Conservation (phyloP, 2,113 vertebrate genomes). For the Suncus etruscus region DNA sequence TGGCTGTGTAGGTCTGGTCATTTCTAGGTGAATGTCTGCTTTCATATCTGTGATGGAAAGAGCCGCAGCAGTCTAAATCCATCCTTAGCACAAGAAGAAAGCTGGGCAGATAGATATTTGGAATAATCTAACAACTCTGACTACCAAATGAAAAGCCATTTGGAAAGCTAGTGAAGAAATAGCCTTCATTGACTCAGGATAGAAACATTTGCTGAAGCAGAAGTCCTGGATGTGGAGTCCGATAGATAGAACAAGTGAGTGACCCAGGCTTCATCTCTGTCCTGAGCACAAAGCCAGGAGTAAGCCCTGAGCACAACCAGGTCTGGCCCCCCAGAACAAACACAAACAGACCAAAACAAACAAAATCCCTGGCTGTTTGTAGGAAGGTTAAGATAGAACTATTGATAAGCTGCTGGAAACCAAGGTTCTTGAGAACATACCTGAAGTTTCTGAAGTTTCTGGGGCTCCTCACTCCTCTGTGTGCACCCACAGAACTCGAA, state of each 20-base stretch:
- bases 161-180: background rate
- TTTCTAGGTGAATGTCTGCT: slow-evolving; percentile 1
- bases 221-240: too few relatives aligned
- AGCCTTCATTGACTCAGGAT: background rate
- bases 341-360: too few relatives aligned
- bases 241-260: too few relatives aligned
- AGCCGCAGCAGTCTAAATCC: background rate
- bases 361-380: background rate
- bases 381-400: background rate
- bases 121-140: slow-evolving; percentile 13
- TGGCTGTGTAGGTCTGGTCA: background rate
- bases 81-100: slow-evolving; percentile 36
- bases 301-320: too few relatives aligned
- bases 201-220: background rate
- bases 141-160: slow-evolving; percentile 10
- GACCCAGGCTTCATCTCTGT: too few relatives aligned
- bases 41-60: background rate
- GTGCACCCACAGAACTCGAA: background rate
- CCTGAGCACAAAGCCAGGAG: too few relatives aligned
- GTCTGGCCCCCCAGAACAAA: too few relatives aligned
- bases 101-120: slow-evolving; percentile 1
- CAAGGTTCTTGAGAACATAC: background rate
- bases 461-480: background rate
- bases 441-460: background rate
- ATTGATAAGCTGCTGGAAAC: background rate